Evolutionary conservation across 2,797 vertebrate genomes (phyloP).

Genomic region (Triplophysa yarkandensis): DNA sequence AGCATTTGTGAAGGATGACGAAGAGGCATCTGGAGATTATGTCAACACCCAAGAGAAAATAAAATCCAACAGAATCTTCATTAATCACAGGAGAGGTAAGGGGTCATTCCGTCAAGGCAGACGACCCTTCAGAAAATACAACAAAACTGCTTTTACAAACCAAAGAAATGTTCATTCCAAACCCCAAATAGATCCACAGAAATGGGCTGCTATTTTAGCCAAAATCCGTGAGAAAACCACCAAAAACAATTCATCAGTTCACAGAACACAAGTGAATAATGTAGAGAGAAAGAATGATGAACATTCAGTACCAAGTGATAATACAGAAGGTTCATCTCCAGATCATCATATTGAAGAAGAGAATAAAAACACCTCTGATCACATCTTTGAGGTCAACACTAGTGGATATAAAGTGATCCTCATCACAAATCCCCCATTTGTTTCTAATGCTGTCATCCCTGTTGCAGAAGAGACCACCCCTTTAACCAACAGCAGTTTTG

Average conservation of each 20-base stretch:
- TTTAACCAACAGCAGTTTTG: conserved; percentile 6
- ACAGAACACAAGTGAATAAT: conserved; percentile 21
- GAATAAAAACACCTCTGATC: conserved; percentile 44
- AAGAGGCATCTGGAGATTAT: conserved; percentile 81
- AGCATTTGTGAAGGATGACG: conserved; percentile 66
- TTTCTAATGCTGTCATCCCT: conserved; percentile 47
- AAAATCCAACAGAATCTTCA: conserved; percentile 55
- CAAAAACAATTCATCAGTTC: conserved; percentile 56
- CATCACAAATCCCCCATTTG: conserved; percentile 50
- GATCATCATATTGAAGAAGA: conserved; percentile 60
- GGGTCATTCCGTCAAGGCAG: conserved; percentile 32
- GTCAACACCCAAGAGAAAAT: conserved; percentile 48
- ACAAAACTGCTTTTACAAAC: conserved; percentile 77
- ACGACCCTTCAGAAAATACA: conserved; percentile 63
- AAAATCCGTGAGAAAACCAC: conserved; percentile 85
- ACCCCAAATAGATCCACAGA: conserved; percentile 87
- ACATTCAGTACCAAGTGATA: conserved; percentile 43
- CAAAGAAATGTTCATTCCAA: conserved; percentile 78
- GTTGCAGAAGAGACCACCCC: conserved; percentile 19
- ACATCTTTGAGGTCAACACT: conserved; percentile 53
- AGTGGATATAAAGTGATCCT: too few relatives aligned
- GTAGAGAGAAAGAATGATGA: conserved; percentile 5
- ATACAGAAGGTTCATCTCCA: conserved; percentile 76
- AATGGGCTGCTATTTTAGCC: conserved; percentile 90
- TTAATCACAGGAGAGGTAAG: conserved; percentile 29